phyloP scores from a whole-genome alignment of 2,888 invertebrate species.

The Hartigia nigra region DNA sequence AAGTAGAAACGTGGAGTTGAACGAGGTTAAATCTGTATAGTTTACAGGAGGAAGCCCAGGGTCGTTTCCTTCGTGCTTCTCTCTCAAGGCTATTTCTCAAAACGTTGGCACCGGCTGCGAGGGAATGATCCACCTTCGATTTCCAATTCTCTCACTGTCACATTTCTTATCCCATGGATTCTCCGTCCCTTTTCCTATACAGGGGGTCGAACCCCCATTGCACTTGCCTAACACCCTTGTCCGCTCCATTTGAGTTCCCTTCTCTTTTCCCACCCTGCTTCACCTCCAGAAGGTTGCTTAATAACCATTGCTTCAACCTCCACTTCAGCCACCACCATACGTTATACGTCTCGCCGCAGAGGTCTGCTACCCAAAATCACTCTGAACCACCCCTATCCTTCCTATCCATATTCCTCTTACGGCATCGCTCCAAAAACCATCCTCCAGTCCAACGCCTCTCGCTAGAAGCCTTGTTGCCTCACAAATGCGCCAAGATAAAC shows the following conservation, averaged over 20 bases:
- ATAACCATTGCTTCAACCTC: background rate
- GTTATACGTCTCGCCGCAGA: background rate
- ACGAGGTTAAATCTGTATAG: background rate
- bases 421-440: background rate
- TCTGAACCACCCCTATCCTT: background rate
- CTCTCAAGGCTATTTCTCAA: constrained; percentile 42
- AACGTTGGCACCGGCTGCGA: constrained; percentile 37
- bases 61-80: constrained; percentile 1
- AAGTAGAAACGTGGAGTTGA: background rate
- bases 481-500: constrained; percentile 46
- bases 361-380: background rate
- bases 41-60: background rate
- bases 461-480: constrained; percentile 18
- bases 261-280: background rate
- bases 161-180: constrained; percentile 1
- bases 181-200: background rate
- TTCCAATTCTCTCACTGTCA: constrained; percentile 44
- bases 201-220: background rate
- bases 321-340: background rate
- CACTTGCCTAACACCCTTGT: background rate
- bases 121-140: constrained; percentile 35
- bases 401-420: background rate
- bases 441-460: background rate
- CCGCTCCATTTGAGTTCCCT: background rate
- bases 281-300: background rate